Conservation (phyloP, 2,888 invertebrate genomes). For the Quadroppia sp. region DNA sequence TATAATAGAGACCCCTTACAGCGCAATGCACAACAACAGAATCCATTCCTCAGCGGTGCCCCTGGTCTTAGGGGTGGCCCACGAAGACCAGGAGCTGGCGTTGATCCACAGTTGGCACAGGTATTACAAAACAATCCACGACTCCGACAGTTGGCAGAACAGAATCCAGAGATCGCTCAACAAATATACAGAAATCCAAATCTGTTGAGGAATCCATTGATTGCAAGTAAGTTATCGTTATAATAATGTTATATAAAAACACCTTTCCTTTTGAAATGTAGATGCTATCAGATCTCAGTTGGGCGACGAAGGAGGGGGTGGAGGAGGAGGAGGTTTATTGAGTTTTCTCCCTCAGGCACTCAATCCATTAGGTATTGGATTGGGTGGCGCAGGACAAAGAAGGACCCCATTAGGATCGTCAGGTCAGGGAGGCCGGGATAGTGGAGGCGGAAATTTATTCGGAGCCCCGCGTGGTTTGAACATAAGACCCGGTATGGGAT, state of each 20-base stretch:
- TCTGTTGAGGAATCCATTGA: conserved; percentile 40
- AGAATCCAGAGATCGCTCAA: conserved; percentile 41
- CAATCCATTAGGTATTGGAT: conserved; percentile 34
- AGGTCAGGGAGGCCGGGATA: too few species aligned
- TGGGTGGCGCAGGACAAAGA: background rate
- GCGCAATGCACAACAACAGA: background rate
- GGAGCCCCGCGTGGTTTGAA: conserved; percentile 4
- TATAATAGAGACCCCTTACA: background rate
- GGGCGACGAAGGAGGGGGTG: background rate
- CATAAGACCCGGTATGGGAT: background rate
- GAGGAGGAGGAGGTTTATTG: conserved; percentile 26
- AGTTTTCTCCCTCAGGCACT: conserved; percentile 23
- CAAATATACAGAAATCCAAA: conserved; percentile 40
- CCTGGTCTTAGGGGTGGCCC: background rate
- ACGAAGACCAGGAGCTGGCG: background rate
- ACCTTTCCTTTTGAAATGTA: background rate
- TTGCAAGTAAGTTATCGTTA: conserved; percentile 27
- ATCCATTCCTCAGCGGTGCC: background rate
- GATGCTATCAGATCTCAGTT: background rate
- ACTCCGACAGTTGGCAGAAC: conserved; percentile 35
- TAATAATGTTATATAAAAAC: background rate
- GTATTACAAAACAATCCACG: conserved; percentile 38
- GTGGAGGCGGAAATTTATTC: background rate
- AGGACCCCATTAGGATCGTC: background rate
- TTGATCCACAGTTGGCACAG: conserved; percentile 33